Base-by-base conservation (phyloP, 2,888 invertebrate genomes). In the Ichneumoninae sp. region DNA sequence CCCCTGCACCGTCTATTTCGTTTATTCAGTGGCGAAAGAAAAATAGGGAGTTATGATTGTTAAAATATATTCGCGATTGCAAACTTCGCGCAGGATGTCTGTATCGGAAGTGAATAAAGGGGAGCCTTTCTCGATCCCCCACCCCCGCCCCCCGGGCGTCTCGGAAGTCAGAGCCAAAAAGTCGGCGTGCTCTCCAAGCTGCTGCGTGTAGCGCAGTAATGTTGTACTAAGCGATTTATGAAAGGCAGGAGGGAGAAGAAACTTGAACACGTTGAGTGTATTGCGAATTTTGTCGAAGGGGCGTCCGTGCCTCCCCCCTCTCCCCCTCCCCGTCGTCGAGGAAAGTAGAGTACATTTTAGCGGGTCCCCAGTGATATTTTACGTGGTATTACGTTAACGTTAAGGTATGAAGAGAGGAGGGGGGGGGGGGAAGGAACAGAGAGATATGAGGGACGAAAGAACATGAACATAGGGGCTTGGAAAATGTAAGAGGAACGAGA, bases 361-460 rank as follows among this genome's bases (percentile, higher is more conserved):
- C 70, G 74, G 72, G 69, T 74, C 68, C 76, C 68, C 77, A 47
- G 76, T 80, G 65, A 84, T 86, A 86, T 87, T 86, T 87, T 81
- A 86, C 81, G 82, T 79, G 74, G 86, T 86, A 87, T 87, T 87
- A 85, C 86, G 84, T 86, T 86, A 87, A 84, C 84, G 82, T 86
- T 86, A 85, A 83, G 80, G 86, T 81, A 19, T 36, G 33, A 19
- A 26, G 44, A 72, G 44, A 70, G 52, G 10, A 30, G 33, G 7
- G 50, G 36, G 36, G 10, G 36, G 36, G 36, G 33, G 33, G 19
- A 47, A 57, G 40, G 52, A 40, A 10, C 40, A 40, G 65, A 13
- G 26, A 7, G 69, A 60, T 22, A 40, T 2, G 81, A 30, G 10
- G 36, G 22, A 60, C 30, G 40, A 26, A 60, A 30, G 16, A 4